Evolutionary conservation across 2,113 vertebrate species (phyloP).

Genomic region (Istiophorus platypterus): DNA sequence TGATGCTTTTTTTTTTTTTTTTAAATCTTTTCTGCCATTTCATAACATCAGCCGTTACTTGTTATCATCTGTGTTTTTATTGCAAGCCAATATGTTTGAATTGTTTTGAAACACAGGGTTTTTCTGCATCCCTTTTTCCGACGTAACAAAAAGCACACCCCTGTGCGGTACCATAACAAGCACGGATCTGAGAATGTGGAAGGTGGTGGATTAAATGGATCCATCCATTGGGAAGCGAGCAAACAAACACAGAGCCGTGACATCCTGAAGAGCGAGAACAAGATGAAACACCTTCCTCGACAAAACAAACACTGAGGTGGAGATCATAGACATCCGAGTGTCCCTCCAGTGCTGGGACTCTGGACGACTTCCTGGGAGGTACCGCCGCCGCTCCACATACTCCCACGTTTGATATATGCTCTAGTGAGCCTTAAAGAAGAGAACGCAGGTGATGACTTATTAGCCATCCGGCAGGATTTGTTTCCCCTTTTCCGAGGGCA

Average conservation of each 20-base stretch:
- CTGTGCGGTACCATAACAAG: constrained; percentile 22
- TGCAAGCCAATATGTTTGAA: constrained; percentile 24
- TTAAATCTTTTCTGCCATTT: neutral
- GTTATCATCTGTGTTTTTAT: constrained; percentile 31
- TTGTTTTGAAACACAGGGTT: neutral
- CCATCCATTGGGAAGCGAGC: constrained; percentile 27
- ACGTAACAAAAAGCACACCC: constrained; percentile 22
- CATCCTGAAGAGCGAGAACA: constrained; percentile 36
- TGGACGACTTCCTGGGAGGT: constrained; percentile 22
- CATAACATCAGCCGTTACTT: constrained; percentile 17
- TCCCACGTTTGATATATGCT: neutral
- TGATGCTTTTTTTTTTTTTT: too few relatives aligned
- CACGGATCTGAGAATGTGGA: constrained; percentile 44
- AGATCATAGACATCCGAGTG: constrained; percentile 8
- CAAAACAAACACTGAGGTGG: constrained; percentile 37
- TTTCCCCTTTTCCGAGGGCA: neutral
- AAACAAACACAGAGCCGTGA: constrained; percentile 43
- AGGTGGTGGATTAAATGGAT: constrained; percentile 34
- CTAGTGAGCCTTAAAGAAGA: constrained; percentile 22
- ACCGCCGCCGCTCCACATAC: neutral
- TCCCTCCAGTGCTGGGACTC: neutral
- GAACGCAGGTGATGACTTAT: neutral
- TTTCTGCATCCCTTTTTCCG: constrained; percentile 23
- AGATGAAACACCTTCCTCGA: constrained; percentile 35
- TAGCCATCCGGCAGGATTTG: neutral